Evolutionary conservation across 2,797 vertebrate genomes (phyloP), one percentile per base, ranked within the genome.

Genomic region (Atherinosoma microstoma): DNA sequence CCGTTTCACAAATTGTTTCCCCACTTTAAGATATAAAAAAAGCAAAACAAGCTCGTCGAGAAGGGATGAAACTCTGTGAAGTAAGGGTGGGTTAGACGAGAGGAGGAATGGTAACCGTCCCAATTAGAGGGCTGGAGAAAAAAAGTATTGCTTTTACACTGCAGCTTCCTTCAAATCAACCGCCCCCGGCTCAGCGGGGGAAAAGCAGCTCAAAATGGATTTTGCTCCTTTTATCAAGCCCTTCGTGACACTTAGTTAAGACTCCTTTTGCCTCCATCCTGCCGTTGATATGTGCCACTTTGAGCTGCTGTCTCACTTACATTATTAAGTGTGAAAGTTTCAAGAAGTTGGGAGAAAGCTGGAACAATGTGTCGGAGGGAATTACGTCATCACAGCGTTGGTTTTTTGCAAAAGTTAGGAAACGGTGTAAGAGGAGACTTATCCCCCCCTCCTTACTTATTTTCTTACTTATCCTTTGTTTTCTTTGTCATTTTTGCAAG

Each of bases 171-270:
- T 91, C 88, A 82, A 79, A 85, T 89, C 86, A 80, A 70, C 75
- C 87, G 83, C 89, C 91, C 86, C 85, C 88, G 63, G 90, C 91
- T 86, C 84, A 77, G 89, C 79, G 22, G 81, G 84, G 75, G 86
- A 88, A 87, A 82, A 83, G 73, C 63, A 70, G 81, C 89, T 91
- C 83, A 79, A 84, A 92, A 88, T 86, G 88, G 87, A 86, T 89
- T 32, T 79, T 85, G 73, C 83, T 83, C 76, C 87, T 92, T 93
- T 93, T 85, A 93, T 91, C 90, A 90, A 86, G 80, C 83, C 80
- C 92, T 91, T 82, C 77, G 74, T 90, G 90, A 92, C 90, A 91
- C 90, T 89, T 88, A 84, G 87, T 90, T 89, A 89, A 87, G 80
- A 84, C 80, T 85, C 76, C 86, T 88, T 53, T 80, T 90, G 84